Evolutionary conservation across 1,140 invertebrate genomes (phyloP).

Genomic region (Aphis craccivora): DNA sequence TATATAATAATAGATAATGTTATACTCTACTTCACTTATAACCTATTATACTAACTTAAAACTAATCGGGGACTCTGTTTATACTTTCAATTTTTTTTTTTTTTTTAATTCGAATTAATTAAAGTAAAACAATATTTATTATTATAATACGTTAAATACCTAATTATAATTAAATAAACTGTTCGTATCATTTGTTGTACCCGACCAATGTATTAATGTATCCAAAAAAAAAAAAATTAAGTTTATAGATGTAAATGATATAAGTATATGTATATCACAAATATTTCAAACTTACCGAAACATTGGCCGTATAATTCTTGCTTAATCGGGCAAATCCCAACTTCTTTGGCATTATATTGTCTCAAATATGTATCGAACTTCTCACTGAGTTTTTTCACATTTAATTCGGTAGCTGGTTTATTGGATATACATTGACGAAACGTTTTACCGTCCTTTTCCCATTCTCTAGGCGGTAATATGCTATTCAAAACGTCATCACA

Average conservation of each 20-base stretch:
- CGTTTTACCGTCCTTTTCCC: constrained; percentile 87
- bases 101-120: too few relatives aligned
- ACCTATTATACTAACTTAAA: too few relatives aligned
- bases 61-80: too few relatives aligned
- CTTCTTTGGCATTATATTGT: constrained; percentile 90
- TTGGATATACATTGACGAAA: constrained; percentile 86
- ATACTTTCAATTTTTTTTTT: too few relatives aligned
- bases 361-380: constrained; percentile 90
- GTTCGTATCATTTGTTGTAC: not conserved
- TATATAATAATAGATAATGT: too few relatives aligned
- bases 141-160: not conserved
- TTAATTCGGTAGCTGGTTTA: constrained; percentile 90
- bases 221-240: not conserved
- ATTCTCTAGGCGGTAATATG: constrained; percentile 74
- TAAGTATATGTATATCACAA: constrained; percentile 69
- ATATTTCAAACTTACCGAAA: constrained; percentile 91
- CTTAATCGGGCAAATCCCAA: constrained; percentile 94
- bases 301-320: constrained; percentile 95
- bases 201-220: too few relatives aligned
- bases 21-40: too few relatives aligned
- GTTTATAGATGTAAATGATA: constrained; percentile 64
- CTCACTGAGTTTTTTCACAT: constrained; percentile 91
- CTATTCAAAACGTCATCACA: not conserved
- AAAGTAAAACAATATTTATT: too few relatives aligned
- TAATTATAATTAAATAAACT: not conserved